phyloP scores from a whole-genome alignment of 2,113 vertebrate genomes.

The Gambusia affinis region DNA sequence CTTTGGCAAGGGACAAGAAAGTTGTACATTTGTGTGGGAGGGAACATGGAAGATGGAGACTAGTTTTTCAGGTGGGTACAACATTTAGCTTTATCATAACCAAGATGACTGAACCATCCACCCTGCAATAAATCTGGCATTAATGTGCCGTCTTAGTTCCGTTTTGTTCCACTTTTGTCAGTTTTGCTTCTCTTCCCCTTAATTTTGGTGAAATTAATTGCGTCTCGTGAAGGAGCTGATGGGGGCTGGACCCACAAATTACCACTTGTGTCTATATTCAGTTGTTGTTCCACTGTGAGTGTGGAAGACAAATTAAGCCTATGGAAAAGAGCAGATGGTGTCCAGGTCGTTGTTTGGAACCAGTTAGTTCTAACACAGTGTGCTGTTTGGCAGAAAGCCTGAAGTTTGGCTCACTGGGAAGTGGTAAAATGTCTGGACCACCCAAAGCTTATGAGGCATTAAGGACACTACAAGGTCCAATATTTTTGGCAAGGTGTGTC shows the following conservation, averaged over 20 bases:
- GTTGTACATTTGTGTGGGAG: background rate
- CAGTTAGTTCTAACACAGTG: slow-evolving; percentile 65
- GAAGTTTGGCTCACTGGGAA: slow-evolving; percentile 64
- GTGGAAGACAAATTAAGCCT: slow-evolving; percentile 54
- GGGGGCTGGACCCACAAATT: background rate
- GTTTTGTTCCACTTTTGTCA: background rate
- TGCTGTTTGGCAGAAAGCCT: slow-evolving; percentile 63
- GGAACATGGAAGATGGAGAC: background rate
- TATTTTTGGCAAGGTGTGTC: slow-evolving; percentile 22
- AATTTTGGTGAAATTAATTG: background rate
- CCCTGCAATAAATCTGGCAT: background rate
- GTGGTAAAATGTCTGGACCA: slow-evolving; percentile 56
- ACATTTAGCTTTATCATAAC: background rate
- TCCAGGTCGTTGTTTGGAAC: slow-evolving; percentile 61
- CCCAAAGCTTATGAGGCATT: slow-evolving; percentile 39
- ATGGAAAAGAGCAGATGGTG: slow-evolving; percentile 66
- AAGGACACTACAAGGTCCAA: slow-evolving; percentile 45
- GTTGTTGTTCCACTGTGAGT: slow-evolving; percentile 34
- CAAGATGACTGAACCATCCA: background rate
- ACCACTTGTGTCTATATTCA: slow-evolving; percentile 10
- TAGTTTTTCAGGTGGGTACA: background rate
- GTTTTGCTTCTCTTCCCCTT: background rate
- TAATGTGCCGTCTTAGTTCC: background rate
- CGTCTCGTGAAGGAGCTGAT: background rate
- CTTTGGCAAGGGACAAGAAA: background rate